phyloP scores from a whole-genome alignment of 37 sponge, comb jelly and placozoan genomes.

The Lycopodina hypogea region DNA sequence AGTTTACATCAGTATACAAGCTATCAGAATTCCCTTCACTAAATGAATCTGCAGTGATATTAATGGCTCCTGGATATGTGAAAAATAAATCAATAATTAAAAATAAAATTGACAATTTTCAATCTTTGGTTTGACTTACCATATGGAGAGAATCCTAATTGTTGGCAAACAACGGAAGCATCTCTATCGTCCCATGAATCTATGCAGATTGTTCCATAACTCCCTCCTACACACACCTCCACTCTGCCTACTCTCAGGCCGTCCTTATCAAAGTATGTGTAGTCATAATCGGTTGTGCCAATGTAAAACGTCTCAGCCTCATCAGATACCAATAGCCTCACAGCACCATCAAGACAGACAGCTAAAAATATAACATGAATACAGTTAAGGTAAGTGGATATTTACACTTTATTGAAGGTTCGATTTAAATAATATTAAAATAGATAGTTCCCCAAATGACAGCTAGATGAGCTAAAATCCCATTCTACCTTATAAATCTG shows the following conservation, averaged over 20 bases:
- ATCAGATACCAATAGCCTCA: conserved; percentile 9
- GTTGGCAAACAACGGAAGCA: conserved; percentile 49
- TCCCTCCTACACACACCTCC: conserved; percentile 47
- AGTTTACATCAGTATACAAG: conserved; percentile 1
- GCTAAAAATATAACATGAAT: not conserved
- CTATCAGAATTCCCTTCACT: conserved; percentile 16
- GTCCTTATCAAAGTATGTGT: conserved; percentile 18
- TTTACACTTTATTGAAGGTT: no score
- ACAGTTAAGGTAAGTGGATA: no score
- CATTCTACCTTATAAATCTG: no score
- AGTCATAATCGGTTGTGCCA: conserved; percentile 16
- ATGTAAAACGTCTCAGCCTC: conserved; percentile 18
- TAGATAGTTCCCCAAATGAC: no score
- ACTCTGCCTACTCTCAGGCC: conserved; percentile 44
- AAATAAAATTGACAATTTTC: not conserved
- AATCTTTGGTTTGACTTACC: not conserved
- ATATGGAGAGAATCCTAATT: conserved; percentile 43
- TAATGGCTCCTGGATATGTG: conserved; percentile 18
- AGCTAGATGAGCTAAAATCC: no score
- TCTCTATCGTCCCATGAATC: conserved; percentile 27
- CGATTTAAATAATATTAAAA: no score
- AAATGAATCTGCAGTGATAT: conserved; percentile 21
- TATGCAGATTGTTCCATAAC: conserved; percentile 44
- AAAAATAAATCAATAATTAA: conserved; percentile 12
- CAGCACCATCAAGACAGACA: conserved; percentile 14